Evolutionary conservation across 2,888 invertebrate genomes (phyloP).

Genomic region (Nomada flava): DNA sequence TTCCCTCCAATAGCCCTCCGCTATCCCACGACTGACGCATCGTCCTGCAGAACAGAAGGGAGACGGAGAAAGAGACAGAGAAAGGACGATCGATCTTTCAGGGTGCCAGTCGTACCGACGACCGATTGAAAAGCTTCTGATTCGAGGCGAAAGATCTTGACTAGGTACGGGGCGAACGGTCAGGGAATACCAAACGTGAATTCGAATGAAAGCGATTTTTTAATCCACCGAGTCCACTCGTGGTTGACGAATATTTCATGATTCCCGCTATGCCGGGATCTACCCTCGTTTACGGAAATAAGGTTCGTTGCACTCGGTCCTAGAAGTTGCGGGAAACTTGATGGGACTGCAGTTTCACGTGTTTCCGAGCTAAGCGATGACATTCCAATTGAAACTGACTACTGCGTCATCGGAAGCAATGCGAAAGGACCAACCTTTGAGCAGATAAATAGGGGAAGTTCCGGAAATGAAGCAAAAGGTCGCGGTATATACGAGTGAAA

Average conservation of each 20-base stretch:
- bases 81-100: slow-evolving; percentile 68
- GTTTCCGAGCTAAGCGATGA: neutral
- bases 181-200: slow-evolving; percentile 33
- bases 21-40: slow-evolving; percentile 71
- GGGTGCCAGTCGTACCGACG: slow-evolving; percentile 68
- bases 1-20: slow-evolving; percentile 61
- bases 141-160: slow-evolving; percentile 61
- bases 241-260: slow-evolving; percentile 40
- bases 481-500: too few relatives aligned
- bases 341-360: neutral
- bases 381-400: neutral
- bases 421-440: neutral
- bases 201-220: slow-evolving; percentile 41
- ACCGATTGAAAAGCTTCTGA: slow-evolving; percentile 73
- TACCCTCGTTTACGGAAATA: too few relatives aligned
- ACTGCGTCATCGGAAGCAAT: slow-evolving; percentile 5
- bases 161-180: slow-evolving; percentile 33
- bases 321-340: too few relatives aligned
- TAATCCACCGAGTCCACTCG: slow-evolving; percentile 27
- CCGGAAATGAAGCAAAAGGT: too few relatives aligned
- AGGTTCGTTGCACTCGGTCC: too few relatives aligned
- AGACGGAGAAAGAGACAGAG: slow-evolving; percentile 43
- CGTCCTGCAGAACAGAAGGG: slow-evolving; percentile 60
- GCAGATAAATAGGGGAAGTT: neutral
- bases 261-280: neutral